A percentile compares a stretch with the other conserved stretches of the same genome.
These are phyloP conservation scores for Drosophila insularis DNA, from an alignment of 1,140 invertebrate species.

Conservation along the genomic window DNA sequence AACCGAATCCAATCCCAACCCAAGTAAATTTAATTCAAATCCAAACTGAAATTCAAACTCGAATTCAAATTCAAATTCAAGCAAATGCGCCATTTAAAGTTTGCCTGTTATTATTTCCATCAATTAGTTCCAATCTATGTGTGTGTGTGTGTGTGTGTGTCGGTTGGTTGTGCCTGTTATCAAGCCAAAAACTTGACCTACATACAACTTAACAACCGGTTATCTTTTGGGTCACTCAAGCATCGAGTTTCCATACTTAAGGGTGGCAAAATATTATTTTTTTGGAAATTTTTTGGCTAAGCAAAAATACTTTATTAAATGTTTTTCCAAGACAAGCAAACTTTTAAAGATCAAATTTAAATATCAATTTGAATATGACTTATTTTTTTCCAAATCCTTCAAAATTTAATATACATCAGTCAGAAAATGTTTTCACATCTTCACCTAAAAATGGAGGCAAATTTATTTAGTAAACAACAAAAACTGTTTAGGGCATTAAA, in stretches of 20 bases:
- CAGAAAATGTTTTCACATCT: too few relatives aligned
- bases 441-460: too few relatives aligned
- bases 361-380: too few relatives aligned
- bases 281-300: background rate
- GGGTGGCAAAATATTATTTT: background rate
- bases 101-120: constrained; percentile 34
- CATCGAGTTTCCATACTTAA: background rate
- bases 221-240: constrained; percentile 14
- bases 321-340: too few relatives aligned
- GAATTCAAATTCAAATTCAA: constrained; percentile 24
- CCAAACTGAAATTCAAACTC: constrained; percentile 1
- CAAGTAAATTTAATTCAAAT: constrained; percentile 24
- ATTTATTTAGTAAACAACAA: too few relatives aligned
- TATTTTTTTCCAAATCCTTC: too few relatives aligned
- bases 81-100: constrained; percentile 64
- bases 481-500: too few relatives aligned
- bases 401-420: too few relatives aligned
- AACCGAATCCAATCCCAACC: constrained; percentile 17
- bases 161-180: constrained; percentile 54
- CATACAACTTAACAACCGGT: constrained; percentile 66
- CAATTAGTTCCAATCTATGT: constrained; percentile 25
- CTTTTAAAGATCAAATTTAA: too few relatives aligned
- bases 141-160: constrained; percentile 1
- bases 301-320: background rate
- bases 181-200: constrained; percentile 73